Base-by-base conservation (phyloP, 2,113 vertebrate species). In the Tachycineta bicolor region DNA sequence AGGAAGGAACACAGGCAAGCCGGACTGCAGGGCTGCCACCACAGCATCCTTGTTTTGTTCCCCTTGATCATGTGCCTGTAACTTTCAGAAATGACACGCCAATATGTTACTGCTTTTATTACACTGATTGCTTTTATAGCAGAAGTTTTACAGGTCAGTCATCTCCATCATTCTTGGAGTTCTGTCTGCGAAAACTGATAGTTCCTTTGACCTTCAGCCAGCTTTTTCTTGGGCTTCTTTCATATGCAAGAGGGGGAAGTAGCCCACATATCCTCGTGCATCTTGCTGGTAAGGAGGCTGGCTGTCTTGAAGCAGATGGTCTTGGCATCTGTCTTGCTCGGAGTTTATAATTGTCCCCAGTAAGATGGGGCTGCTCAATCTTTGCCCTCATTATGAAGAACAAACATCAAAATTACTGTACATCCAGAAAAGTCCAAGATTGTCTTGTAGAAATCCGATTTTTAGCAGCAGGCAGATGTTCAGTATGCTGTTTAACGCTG, bases 301-400 rank as follows among this genome's bases (percentile, higher is more conserved):
- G 14, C 52, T 83, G 6, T 75, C 75, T 77, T 63, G 52, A 86
- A 92, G 79, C 94, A 95, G 92, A 95, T 96, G 92, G 90, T 77
- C 85, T 83, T 70, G 75, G 79, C 92, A 93, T 96, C 92, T 95
- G 92, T 71, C 92, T 83, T 83, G 80, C 60, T 60, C 71, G 31
- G 82, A 80, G 67, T 80, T 90, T 67, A 31, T 92, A 90, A 74
- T 6, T 85, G 94, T 77, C 82, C 71, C 60, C 67, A 59, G 33
- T 76, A 90, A 92, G 88, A 93, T 34, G 37, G n/a, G 26, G 53
- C 67, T 95, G 79, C 71, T 90, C 85, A 86, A 52, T 60, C 85
- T 86, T 96, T 78, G 76, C 83, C 64, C 79, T 94, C 64, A 25
- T 81, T 96, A 59, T 0, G 1, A 87, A 71, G 68, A 94, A 74